Percentiles rank a stretch among this genome's conserved stretches.
These are phyloP conservation scores for Helarctos malayanus DNA, from an alignment of 2,797 vertebrate genomes.

Conservation along the genomic window DNA sequence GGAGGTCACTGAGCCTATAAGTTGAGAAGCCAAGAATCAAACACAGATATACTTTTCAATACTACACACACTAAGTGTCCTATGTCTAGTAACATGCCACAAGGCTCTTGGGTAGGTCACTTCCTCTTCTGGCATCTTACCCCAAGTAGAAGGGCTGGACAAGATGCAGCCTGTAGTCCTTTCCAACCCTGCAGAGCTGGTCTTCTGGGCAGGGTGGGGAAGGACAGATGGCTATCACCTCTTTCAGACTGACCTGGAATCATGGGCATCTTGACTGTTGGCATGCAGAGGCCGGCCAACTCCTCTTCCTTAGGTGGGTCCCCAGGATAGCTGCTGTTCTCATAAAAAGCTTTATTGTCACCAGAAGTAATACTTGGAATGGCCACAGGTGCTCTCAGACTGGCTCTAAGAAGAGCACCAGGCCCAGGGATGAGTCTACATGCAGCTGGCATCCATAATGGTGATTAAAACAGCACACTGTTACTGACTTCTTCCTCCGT, in stretches of 20 bases:
- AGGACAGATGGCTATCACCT: neutral
- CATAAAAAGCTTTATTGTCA: neutral
- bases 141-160: neutral
- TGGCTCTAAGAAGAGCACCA: neutral
- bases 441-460: neutral
- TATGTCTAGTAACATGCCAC: neutral
- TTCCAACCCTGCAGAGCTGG: neutral
- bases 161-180: neutral
- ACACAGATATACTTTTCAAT: neutral
- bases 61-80: neutral
- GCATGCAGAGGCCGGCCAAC: neutral
- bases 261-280: neutral
- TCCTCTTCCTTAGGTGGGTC: neutral
- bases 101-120: neutral
- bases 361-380: conserved; percentile 29
- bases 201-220: neutral
- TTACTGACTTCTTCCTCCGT: neutral
- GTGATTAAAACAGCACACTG: neutral
- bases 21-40: neutral
- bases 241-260: conserved; percentile 32
- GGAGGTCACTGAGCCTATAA: neutral
- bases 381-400: neutral
- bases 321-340: neutral
- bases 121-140: neutral
- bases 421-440: neutral